phyloP scores from a whole-genome alignment of 2,113 vertebrate species.

The Parus major region DNA sequence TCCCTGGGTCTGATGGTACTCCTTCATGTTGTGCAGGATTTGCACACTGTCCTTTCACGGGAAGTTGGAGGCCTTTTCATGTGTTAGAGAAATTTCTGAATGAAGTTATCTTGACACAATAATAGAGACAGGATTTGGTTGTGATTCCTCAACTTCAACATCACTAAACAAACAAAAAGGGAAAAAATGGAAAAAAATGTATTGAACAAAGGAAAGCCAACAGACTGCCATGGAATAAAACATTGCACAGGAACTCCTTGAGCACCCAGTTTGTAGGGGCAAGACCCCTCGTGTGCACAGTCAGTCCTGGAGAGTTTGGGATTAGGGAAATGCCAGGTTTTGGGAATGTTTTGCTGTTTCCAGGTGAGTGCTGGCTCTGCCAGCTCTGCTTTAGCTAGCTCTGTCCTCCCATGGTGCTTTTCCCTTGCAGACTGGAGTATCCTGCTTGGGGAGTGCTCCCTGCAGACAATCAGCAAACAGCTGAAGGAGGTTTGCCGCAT shows the following conservation, averaged over 20 bases:
- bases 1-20: not conserved
- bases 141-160: not conserved
- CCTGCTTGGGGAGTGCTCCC: slow-evolving; percentile 92
- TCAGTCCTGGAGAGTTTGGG: too few species aligned
- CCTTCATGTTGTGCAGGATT: not conserved
- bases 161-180: not conserved
- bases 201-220: not conserved
- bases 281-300: fast-evolving
- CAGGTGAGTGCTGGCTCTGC: not conserved
- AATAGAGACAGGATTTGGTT: not conserved
- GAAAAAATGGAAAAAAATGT: not conserved
- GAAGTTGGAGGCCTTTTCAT: not conserved
- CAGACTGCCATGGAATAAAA: not conserved
- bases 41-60: not conserved
- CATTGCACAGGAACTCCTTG: not conserved
- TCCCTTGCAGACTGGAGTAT: slow-evolving; percentile 90
- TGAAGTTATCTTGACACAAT: not conserved
- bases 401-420: not conserved
- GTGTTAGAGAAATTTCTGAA: not conserved
- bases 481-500: slow-evolving; percentile 93
- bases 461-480: slow-evolving; percentile 93
- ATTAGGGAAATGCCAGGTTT: not conserved
- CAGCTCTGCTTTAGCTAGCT: not conserved
- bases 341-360: not conserved
- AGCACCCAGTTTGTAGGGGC: not conserved